phyloP scores from a whole-genome alignment of 2,113 vertebrate genomes.

The Pseudorasbora parva region DNA sequence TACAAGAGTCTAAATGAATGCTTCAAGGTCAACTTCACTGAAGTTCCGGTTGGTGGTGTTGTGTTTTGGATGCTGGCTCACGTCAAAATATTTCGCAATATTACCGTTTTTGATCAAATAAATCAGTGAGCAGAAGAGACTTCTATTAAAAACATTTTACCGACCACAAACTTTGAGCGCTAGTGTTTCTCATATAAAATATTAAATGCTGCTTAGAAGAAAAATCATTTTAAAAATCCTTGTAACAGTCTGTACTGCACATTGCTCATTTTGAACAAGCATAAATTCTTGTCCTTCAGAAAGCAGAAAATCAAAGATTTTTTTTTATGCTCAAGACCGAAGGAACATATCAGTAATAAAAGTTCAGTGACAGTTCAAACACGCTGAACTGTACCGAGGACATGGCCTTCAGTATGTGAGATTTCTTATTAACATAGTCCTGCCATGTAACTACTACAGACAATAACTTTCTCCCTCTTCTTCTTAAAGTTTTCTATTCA shows the following conservation, averaged over 20 bases:
- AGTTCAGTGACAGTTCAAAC: neutral
- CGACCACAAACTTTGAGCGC: too few species aligned
- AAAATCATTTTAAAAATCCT: neutral
- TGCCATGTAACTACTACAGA: neutral
- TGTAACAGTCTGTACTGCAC: neutral
- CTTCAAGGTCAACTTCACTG: slow-evolving; percentile 21
- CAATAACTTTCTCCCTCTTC: neutral
- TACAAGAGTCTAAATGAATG: neutral
- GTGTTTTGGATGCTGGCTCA: neutral
- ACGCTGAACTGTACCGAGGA: neutral
- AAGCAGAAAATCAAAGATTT: neutral
- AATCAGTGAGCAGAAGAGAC: too few species aligned
- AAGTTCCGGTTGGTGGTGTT: too few species aligned
- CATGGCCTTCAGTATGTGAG: neutral
- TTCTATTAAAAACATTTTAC: too few species aligned
- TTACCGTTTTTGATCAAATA: too few species aligned
- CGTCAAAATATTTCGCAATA: too few species aligned
- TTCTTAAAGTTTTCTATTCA: neutral
- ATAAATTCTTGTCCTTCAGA: neutral
- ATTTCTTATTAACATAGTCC: neutral
- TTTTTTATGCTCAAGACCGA: neutral
- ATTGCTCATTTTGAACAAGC: neutral
- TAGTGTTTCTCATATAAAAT: too few species aligned
- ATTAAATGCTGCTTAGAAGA: neutral
- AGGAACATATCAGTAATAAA: neutral